Base-by-base conservation (phyloP, 1,140 invertebrate species). In the Scaptomyza graminum region DNA sequence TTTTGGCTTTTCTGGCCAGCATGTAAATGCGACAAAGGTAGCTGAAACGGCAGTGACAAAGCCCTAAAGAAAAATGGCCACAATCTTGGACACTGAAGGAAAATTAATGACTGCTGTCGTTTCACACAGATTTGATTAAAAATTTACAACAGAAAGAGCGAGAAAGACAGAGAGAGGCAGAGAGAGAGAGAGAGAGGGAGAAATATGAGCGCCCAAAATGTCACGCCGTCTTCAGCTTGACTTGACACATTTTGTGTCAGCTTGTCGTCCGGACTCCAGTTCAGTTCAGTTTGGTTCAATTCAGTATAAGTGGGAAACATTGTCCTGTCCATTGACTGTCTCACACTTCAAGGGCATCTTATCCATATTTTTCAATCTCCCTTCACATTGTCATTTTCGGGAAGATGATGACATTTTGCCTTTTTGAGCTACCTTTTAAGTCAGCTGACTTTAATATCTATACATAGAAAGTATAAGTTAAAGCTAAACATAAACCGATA, bases 91-190 rank as follows among this genome's bases (percentile, higher is more conserved):
- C 50, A 55, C 65, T 61, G 65, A 73, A 68, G 70, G 70, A 68
- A 73, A 73, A 73, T 73, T 73, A 73, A 73, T 70, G 72, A 74
- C 54, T 59, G 52, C 60, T 74, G 72, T 70, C 72, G 66, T 59
- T 54, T 28, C 49, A 31, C 49, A 31, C 66, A 59, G 67, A 70
- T 74, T 74, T 74, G 72, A 70, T 74, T 70, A 74, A 74, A 73
- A 70, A 74, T 74, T 70, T 63, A 74, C 55, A 64, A 39, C 54
- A n/a, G 12, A n/a, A 8, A 41, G 34, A 11, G 34, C 3, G 34
- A 37, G 34, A 37, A 15, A 22, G 49, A 1, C 4, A 2, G 18
- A 22, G 18, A 22, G 18, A 22, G 18, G 18, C 2, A 51, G 46
- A 49, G 34, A 37, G 22, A 22, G 49, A 1, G 2, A 2, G 18